phyloP scores from a whole-genome alignment of 2,797 vertebrate genomes.

The Arrhamphus sclerolepis region DNA sequence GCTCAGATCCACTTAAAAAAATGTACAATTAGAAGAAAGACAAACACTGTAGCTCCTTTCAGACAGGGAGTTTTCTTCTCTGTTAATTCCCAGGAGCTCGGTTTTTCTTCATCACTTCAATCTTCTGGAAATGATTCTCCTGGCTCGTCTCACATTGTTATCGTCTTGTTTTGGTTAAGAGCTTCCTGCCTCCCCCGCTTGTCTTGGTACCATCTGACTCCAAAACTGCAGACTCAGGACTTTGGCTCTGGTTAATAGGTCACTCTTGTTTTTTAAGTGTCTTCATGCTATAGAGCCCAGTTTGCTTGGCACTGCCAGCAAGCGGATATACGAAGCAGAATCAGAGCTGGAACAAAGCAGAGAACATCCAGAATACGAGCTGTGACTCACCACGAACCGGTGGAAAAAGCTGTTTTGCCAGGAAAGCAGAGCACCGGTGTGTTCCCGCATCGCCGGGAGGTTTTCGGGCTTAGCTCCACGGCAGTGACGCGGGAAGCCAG shows the following conservation, averaged over 20 bases:
- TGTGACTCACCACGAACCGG: conserved; percentile 46
- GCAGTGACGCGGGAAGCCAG: conserved; percentile 37
- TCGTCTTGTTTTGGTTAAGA: not conserved
- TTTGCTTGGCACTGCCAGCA: conserved; percentile 13
- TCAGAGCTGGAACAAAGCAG: conserved; percentile 33
- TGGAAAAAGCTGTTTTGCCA: conserved; percentile 56
- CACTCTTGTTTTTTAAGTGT: conserved; percentile 29
- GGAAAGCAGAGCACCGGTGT: conserved; percentile 51
- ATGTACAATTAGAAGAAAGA: not conserved
- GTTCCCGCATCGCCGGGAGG: conserved; percentile 48
- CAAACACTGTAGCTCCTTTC: no score
- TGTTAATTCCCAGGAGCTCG: no score
- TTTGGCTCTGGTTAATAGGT: conserved; percentile 33
- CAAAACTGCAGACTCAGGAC: conserved; percentile 44
- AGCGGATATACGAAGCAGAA: conserved; percentile 10
- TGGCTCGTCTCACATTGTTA: conserved; percentile 4
- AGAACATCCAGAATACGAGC: conserved; percentile 33
- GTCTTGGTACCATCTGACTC: not conserved
- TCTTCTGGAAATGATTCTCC: not conserved
- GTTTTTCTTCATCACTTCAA: not conserved
- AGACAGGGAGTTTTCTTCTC: no score
- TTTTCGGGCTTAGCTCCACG: conserved; percentile 28
- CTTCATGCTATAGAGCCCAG: conserved; percentile 33
- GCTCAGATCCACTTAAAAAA: not conserved
- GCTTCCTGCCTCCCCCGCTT: not conserved